These are phyloP conservation scores for Lumbricus terrestris DNA, from an alignment of 2,888 invertebrate species.

Conservation along the genomic window DNA sequence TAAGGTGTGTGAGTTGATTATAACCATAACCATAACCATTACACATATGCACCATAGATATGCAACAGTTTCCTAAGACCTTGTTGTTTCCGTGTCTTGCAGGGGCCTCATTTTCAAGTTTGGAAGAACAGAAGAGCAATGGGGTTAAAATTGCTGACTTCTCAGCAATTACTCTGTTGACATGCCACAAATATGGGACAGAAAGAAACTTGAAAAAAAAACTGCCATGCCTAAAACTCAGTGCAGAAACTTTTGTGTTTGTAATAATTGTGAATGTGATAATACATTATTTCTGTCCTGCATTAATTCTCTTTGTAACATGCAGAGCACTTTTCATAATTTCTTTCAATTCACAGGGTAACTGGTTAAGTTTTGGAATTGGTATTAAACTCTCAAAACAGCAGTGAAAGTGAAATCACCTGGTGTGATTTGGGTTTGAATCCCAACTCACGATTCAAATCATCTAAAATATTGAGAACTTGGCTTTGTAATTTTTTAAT, in stretches of 20 bases:
- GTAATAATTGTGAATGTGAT: not conserved
- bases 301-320: not conserved
- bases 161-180: not conserved
- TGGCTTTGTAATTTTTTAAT: not conserved
- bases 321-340: not conserved
- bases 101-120: not conserved
- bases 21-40: too few species aligned
- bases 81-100: not conserved
- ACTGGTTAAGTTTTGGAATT: not conserved
- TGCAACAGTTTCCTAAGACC: not conserved
- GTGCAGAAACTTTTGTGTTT: not conserved
- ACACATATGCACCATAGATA: too few species aligned
- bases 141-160: not conserved
- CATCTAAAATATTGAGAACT: not conserved
- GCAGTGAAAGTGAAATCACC: not conserved
- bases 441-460: not conserved
- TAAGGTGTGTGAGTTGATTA: too few species aligned
- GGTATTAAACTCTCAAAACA: not conserved
- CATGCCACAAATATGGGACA: not conserved
- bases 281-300: not conserved
- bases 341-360: not conserved
- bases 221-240: not conserved
- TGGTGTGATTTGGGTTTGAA: not conserved
- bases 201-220: not conserved
- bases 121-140: conserved; percentile 3